Evolutionary conservation across 2,888 invertebrate genomes (phyloP).

Genomic region (Euproctis similis): DNA sequence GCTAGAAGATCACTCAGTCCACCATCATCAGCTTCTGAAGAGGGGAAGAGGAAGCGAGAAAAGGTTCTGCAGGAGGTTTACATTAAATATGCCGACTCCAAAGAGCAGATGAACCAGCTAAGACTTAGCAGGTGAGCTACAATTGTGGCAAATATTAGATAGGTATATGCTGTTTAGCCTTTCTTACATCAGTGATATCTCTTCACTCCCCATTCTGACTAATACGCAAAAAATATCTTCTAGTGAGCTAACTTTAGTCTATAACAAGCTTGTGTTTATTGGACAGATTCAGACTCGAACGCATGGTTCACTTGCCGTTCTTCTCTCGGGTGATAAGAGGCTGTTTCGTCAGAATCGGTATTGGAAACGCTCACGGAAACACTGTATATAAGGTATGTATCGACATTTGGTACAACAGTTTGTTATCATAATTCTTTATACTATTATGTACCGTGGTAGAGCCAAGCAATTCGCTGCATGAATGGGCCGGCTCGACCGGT

Average conservation of each 20-base stretch:
- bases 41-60: conserved; percentile 52
- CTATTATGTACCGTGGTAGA: too few relatives aligned
- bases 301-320: conserved; percentile 96
- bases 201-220: too few relatives aligned
- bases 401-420: conserved; percentile 3
- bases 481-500: too few relatives aligned
- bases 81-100: conserved; percentile 80
- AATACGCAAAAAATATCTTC: too few relatives aligned
- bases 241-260: too few relatives aligned
- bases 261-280: too few relatives aligned
- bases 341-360: conserved; percentile 96
- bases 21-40: conserved; percentile 72
- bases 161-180: too few relatives aligned
- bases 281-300: conserved; percentile 90
- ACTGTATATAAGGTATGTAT: conserved; percentile 95
- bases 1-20: conserved; percentile 41
- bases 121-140: conserved; percentile 81
- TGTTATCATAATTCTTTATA: too few relatives aligned
- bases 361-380: conserved; percentile 90
- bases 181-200: too few relatives aligned
- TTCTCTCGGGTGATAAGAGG: conserved; percentile 93
- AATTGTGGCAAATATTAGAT: too few relatives aligned
- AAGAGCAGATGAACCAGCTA: conserved; percentile 90
- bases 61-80: conserved; percentile 54
- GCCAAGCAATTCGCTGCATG: too few relatives aligned